Conservation (phyloP, 2,797 vertebrate genomes). For the Catharus ustulatus region DNA sequence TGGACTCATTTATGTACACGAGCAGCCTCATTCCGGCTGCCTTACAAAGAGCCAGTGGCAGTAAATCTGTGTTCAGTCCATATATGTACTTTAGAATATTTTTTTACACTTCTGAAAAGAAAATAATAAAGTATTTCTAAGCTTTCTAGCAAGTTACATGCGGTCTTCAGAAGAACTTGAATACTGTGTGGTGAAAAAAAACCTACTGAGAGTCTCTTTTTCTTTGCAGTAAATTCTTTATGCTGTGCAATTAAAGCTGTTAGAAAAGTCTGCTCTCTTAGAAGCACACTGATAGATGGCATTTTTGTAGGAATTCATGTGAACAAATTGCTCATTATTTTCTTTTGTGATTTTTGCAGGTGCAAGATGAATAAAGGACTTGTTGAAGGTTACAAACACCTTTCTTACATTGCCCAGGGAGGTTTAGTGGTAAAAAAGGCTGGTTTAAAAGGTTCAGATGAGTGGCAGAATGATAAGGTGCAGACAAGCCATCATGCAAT, state of each 20-base stretch:
- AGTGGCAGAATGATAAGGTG: background rate
- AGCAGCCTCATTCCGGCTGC: constrained; percentile 71
- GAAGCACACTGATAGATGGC: constrained; percentile 21
- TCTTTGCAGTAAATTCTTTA: constrained; percentile 60
- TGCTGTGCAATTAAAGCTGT: constrained; percentile 49
- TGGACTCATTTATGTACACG: constrained; percentile 81
- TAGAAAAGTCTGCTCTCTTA: constrained; percentile 32
- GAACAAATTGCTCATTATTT: constrained; percentile 64
- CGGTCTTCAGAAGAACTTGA: constrained; percentile 57
- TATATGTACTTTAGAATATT: constrained; percentile 79
- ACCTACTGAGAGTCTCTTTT: constrained; percentile 46
- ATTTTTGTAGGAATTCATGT: constrained; percentile 46
- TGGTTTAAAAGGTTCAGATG: background rate
- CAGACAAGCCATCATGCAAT: background rate
- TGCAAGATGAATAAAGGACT: constrained; percentile 44
- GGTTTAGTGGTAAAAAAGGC: background rate
- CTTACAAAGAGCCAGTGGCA: constrained; percentile 75
- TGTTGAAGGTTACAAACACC: constrained; percentile 34
- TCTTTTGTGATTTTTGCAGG: constrained; percentile 51
- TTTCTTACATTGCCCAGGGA: background rate
- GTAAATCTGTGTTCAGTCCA: constrained; percentile 81
- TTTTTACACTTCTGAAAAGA: constrained; percentile 80
- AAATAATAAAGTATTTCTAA: constrained; percentile 74
- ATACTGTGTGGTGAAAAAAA: constrained; percentile 34
- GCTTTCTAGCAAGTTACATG: constrained; percentile 62